Base-by-base conservation (phyloP, 2,888 invertebrate species). In the Scotopteryx bipunctaria region DNA sequence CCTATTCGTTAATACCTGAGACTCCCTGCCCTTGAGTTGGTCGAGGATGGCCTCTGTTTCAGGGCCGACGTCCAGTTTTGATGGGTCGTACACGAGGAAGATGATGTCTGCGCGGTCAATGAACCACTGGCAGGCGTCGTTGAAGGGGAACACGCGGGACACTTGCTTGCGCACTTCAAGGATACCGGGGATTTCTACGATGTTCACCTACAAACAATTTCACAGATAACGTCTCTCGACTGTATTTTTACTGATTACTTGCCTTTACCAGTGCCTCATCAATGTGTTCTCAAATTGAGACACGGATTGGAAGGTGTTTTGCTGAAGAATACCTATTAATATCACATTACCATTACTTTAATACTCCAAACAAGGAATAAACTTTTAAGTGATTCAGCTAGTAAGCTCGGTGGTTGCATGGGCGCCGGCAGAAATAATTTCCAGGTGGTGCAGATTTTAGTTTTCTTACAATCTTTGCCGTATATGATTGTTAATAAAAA, bases 81-180 rank as follows among this genome's bases (percentile, higher is more conserved):
- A 95, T 55, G 98, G 98, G 88, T 98, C 98, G 81, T 98, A 98
- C 21, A 98, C 96, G 49, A 98, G 92, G 90, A 98, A 97, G 78
- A 98, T 98, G 66, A 98, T 96, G 80, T 98, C 98, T 15, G 98
- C 98, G 57, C 98, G 93, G 85, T 98, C 98, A 73, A 98, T 98
- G 88, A 98, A 98, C 98, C 98, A 98, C 83, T 98, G 97, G 78
- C 97, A 97, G 38, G 97, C 98, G 77, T 98, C 98, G 77, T 98
- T 98, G 88, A 98, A 98, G 44, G 98, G 97, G 76, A 98, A 98
- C 53, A 97, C 93, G 43, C 98, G 93, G 41, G 98, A 97, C 41
- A 97, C 96, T 90, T 97, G 97, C 83, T 98, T 97, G 63, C 97
- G 93, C 55, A 97, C 97, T 92, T 98, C 98, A 69, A 98, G 90